Conservation (phyloP, 2,888 invertebrate genomes). For the Acrocyrtus sp. region DNA sequence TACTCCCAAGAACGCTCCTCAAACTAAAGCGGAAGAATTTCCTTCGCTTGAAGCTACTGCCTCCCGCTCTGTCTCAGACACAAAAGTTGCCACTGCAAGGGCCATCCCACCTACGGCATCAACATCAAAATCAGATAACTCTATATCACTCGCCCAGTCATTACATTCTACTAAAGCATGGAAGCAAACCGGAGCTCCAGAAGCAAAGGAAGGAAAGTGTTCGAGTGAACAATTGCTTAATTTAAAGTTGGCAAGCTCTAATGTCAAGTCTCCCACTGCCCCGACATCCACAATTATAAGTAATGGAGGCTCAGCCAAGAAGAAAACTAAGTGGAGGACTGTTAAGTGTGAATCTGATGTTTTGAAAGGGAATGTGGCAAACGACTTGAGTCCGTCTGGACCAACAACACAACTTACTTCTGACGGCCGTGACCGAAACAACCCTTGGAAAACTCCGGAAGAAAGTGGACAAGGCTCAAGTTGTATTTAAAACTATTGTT, state of each 20-base stretch:
- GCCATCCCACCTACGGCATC: no score
- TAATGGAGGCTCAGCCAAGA: conserved; percentile 19
- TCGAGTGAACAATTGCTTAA: not conserved
- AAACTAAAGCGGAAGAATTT: conserved; percentile 34
- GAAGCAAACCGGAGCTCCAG: not conserved
- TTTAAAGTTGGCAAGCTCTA: not conserved
- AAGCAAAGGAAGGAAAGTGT: not conserved
- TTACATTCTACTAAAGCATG: not conserved
- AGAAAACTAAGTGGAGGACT: conserved; percentile 59
- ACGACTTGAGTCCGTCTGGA: not conserved
- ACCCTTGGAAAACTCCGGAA: conserved; percentile 52
- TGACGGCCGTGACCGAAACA: conserved; percentile 41
- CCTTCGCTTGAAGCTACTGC: conserved; percentile 36
- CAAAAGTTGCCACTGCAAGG: not conserved
- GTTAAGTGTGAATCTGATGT: conserved; percentile 23
- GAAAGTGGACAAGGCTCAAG: conserved; percentile 2
- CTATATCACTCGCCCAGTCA: not conserved
- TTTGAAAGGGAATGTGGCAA: not conserved
- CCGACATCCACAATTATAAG: not conserved
- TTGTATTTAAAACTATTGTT: conserved; percentile 72
- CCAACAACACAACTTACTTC: conserved; percentile 10
- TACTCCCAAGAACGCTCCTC: not conserved
- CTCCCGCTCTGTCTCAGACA: not conserved
- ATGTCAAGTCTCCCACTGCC: not conserved
- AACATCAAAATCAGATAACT: no score